Evolutionary conservation across 2,113 vertebrate species (phyloP).

Genomic region (Agelaius tricolor): DNA sequence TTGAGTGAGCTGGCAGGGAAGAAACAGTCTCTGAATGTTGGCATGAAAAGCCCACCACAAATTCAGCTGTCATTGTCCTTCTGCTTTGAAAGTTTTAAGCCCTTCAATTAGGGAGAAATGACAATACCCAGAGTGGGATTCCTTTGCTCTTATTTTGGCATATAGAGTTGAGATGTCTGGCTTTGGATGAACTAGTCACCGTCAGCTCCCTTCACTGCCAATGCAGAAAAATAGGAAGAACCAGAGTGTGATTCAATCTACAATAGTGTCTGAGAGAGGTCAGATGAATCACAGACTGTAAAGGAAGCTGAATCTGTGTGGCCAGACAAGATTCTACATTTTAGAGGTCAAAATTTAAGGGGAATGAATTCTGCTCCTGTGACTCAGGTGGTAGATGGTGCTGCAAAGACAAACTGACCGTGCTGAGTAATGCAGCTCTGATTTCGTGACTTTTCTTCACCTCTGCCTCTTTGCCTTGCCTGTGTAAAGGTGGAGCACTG

Average conservation of each 20-base stretch:
- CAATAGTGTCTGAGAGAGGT: neutral
- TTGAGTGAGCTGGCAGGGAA: conserved; percentile 36
- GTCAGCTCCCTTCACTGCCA: accelerated
- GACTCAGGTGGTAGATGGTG: neutral
- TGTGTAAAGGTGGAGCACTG: neutral
- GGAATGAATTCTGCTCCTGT: neutral
- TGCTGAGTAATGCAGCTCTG: neutral
- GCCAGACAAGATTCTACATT: neutral
- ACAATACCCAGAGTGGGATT: conserved; percentile 47
- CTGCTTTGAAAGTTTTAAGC: conserved; percentile 47
- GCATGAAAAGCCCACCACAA: conserved; percentile 49
- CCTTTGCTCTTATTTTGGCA: conserved; percentile 38
- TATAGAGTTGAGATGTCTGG: neutral
- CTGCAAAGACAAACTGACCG: neutral
- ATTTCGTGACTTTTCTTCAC: neutral
- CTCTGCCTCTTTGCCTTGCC: neutral
- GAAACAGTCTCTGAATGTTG: conserved; percentile 19
- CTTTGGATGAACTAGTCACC: neutral
- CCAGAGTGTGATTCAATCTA: conserved; percentile 12
- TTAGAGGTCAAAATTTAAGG: neutral
- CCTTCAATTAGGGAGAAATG: conserved; percentile 39
- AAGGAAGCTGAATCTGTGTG: neutral
- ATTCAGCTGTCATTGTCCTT: conserved; percentile 50
- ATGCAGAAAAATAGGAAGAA: conserved; percentile 8
- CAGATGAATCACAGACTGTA: conserved; percentile 38